Base-by-base conservation (phyloP, 2,888 invertebrate species). In the Sinodicranocentrus sp. region DNA sequence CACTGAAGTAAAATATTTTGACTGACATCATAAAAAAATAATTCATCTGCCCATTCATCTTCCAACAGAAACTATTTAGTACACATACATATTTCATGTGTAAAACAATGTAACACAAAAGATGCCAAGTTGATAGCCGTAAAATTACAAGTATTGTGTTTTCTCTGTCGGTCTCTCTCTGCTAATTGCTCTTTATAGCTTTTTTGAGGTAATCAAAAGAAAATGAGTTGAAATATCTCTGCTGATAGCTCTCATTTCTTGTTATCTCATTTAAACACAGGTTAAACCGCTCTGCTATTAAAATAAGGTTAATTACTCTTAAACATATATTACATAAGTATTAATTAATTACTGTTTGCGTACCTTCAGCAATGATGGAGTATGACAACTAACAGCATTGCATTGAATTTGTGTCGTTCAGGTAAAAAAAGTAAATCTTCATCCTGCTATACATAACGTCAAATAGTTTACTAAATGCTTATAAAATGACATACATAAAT, bases 361-460 rank as follows among this genome's bases (percentile, higher is more conserved):
- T 63, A 71, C 68, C 79, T 80, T 70, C 71, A 82, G 76, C 82
- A 72, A 43, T 65, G 39, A 65, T 44, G 43, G 17, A 23, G 19
- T 17, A 67, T 43, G 19, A 67, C 33, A 57, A 33, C 43, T 57
- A 72, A 72, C 72, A 72, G 72, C 72, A 72, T 72, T 72, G 59
- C 57, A 57, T 57, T 57, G 21, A 21, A 17, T 52, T 25, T 57
- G 25, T 57, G 57, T 57, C 57, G 25, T n/a, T n/a, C n/a, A n/a
- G 33, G 3, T 33, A 33, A 33, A 33, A 10, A 33, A 10, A 10
- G 33, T 10, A 57, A 57, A 25, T 21, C 21, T 57, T 57, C 57
- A 57, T 57, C 57, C 17, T 33, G 10, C 3, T 6, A 33, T 33
- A 33, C 33, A n/a, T n/a, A n/a, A n/a, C n/a, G n/a, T n/a, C n/a